Conservation (phyloP, 2,888 invertebrate genomes). For the Polydrusus tereticollis region DNA sequence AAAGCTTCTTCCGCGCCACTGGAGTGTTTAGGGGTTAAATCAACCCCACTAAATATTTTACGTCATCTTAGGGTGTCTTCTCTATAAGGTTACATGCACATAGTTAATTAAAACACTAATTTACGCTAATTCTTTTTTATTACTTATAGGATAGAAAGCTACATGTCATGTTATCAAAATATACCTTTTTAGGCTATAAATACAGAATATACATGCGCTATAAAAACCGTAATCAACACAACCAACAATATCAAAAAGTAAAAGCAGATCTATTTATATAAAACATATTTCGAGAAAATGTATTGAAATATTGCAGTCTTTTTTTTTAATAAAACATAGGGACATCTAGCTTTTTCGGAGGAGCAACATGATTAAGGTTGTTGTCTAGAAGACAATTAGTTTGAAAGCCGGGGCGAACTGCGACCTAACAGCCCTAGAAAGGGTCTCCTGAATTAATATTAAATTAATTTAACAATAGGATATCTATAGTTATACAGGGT, state of each 20-base stretch:
- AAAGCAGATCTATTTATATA: not conserved
- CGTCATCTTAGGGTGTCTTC: too few relatives aligned
- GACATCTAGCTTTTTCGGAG: not conserved
- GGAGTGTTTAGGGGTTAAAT: too few relatives aligned
- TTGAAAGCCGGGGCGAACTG: too few relatives aligned
- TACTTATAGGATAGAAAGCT: slow-evolving; percentile 12
- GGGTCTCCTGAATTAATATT: too few relatives aligned
- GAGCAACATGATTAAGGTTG: not conserved
- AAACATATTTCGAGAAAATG: not conserved
- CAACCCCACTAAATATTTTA: too few relatives aligned
- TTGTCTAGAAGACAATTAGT: too few relatives aligned
- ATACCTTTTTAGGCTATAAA: slow-evolving; percentile 4
- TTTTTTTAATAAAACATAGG: not conserved
- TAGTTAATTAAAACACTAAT: not conserved
- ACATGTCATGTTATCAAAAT: slow-evolving; percentile 3
- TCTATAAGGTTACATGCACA: too few relatives aligned
- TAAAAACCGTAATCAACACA: not conserved
- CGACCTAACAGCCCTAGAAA: too few relatives aligned
- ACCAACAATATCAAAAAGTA: not conserved
- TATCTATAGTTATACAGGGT: too few relatives aligned
- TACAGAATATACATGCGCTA: not conserved
- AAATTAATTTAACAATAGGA: too few relatives aligned
- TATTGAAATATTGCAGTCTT: not conserved
- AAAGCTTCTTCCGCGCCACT: too few relatives aligned
- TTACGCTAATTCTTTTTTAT: not conserved